Evolutionary conservation across 1,140 invertebrate species (phyloP), one percentile per base, ranked within the genome.

Genomic region (Chrysopa pallens): DNA sequence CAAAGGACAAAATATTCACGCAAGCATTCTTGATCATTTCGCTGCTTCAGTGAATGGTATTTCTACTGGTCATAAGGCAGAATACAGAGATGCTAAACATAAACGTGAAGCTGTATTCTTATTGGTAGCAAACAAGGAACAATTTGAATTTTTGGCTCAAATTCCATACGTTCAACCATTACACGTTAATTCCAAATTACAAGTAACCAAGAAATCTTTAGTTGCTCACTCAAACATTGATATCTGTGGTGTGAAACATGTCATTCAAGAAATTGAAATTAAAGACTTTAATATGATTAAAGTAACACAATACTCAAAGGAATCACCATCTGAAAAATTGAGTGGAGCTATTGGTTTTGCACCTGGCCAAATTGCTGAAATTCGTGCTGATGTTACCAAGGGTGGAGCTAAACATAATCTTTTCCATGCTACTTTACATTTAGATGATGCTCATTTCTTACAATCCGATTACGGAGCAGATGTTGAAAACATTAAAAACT

Each of bases 381-480:
- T 80, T 17, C 68, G 69, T 29, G 68, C 68, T 1, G 69, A 76
- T 46, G 50, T 62, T 43, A 50, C 68, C 9, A 59, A 70, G 11
- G 65, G 66, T 9, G 67, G 66, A 1, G 59, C 61, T 1, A 76
- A 76, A 58, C 67, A 72, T 36, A 63, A 72, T 48, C 56, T 84
- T 8, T 65, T 69, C 29, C 68, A 70, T 42, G 65, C 68, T 1
- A 64, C 68, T 3, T 45, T 82, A 4, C 70, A 69, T 36, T 56
- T 80, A 29, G 68, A 81, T 42, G 69, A 82, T 29, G 62, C 69
- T 8, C 73, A 82, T 50, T 75, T 79, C 50, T 55, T 83, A 33
- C 77, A 80, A 57, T 70, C 72, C 4, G 72, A 74, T 14, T 75
- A 77, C 43, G 64, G 61, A 4, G 61, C 72, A 13, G 72, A 73